Conservation (phyloP, 2,888 invertebrate species). For the Scelioninae gen. 2 region DNA sequence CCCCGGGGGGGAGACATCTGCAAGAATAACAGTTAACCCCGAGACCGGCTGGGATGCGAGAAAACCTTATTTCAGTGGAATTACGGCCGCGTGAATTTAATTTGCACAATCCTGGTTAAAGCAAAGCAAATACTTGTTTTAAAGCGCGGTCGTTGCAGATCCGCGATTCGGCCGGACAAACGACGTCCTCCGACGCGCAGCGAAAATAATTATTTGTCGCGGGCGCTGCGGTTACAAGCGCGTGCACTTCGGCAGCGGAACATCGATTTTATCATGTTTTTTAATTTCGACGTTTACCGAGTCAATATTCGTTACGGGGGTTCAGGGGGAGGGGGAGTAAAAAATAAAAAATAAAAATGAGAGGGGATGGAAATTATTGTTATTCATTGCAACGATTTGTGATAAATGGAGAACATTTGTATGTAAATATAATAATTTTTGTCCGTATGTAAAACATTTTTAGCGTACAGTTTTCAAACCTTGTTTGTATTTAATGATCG, state of each 20-base stretch:
- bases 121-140: constrained; percentile 21
- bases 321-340: neutral
- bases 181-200: no score
- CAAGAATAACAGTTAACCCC: no score
- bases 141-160: neutral
- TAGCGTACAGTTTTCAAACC: no score
- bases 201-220: constrained; percentile 29
- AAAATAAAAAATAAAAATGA: no score
- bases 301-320: constrained; percentile 26
- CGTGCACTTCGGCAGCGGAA: constrained; percentile 14
- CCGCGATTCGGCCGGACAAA: constrained; percentile 1
- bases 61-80: neutral
- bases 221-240: constrained; percentile 12
- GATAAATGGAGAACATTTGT: no score
- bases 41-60: no score
- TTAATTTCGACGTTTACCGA: constrained; percentile 24
- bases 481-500: no score
- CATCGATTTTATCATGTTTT: constrained; percentile 37
- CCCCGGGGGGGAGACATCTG: no score
- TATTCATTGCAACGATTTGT: no score
- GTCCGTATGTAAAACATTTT: no score
- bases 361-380: neutral
- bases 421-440: no score
- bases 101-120: neutral
- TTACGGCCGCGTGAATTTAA: constrained; percentile 2